A percentile compares a stretch with the other conserved stretches of the same genome.
phyloP scores from a whole-genome alignment of 2,113 vertebrate species.

The Tyto alba region DNA sequence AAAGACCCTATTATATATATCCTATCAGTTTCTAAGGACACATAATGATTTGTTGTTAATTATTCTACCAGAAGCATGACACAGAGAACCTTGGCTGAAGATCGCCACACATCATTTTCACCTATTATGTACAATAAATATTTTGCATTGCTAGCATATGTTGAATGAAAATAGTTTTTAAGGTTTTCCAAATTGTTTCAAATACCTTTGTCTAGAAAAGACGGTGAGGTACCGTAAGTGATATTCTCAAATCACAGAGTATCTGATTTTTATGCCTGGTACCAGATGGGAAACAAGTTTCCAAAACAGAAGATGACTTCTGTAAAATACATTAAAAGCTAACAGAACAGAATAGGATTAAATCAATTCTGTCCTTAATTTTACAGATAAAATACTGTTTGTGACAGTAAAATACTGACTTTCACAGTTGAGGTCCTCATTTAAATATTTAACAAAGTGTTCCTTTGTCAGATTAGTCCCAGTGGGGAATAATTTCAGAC shows the following conservation, averaged over 20 bases:
- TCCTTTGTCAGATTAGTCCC: neutral
- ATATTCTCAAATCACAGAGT: neutral
- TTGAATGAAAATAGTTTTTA: neutral
- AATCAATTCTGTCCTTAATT: neutral
- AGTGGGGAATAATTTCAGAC: neutral
- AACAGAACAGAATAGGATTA: neutral
- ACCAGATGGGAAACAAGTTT: neutral
- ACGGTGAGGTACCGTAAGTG: neutral
- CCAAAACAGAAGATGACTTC: neutral
- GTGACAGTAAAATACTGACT: neutral
- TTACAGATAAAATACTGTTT: neutral
- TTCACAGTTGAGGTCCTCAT: neutral
- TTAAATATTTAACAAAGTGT: neutral
- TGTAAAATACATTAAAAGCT: neutral
- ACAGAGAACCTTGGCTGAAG: neutral
- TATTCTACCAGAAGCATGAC: neutral
- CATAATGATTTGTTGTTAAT: neutral
- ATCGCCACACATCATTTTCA: neutral
- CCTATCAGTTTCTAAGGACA: neutral
- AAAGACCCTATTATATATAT: neutral
- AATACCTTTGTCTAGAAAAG: neutral
- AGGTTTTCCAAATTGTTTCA: neutral
- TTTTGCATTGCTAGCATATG: neutral
- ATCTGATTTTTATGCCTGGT: neutral
- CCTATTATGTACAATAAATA: neutral